phyloP scores from a whole-genome alignment of 1,140 invertebrate genomes.

The Lerema accius region DNA sequence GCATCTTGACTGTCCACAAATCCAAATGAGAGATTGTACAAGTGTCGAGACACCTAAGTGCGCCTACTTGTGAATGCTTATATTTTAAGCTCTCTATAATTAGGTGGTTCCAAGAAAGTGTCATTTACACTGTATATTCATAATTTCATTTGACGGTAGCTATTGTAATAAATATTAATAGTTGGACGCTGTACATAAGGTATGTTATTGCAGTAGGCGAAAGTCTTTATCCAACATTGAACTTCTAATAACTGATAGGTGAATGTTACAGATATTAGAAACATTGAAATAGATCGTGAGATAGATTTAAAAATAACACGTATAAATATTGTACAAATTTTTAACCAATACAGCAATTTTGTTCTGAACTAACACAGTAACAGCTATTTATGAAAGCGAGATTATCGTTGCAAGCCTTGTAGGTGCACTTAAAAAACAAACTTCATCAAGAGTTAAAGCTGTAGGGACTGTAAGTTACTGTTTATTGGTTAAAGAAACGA shows the following conservation, averaged over 20 bases:
- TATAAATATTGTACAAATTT: background rate
- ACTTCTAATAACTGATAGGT: background rate
- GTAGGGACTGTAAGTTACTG: constrained; percentile 22
- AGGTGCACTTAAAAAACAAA: constrained; percentile 23
- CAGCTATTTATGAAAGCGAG: constrained; percentile 2
- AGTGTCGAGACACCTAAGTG: background rate
- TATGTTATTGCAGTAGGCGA: no score
- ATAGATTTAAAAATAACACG: no score
- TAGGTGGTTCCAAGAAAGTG: constrained; percentile 13
- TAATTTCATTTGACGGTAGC: background rate
- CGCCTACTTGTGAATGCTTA: constrained; percentile 8
- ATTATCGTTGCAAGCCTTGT: constrained; percentile 20
- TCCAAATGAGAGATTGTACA: constrained; percentile 20
- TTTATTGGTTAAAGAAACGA: constrained; percentile 29
- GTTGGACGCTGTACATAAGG: no score
- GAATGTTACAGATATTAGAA: no score
- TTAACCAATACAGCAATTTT: background rate
- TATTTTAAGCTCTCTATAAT: constrained; percentile 10
- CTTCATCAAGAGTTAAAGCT: constrained; percentile 22
- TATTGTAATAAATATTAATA: no score
- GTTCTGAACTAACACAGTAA: constrained; percentile 21
- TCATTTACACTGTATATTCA: background rate
- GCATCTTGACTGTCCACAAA: constrained; percentile 41
- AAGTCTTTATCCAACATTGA: no score
- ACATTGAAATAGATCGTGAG: no score